Evolutionary conservation across 2,113 vertebrate species (phyloP), one percentile per base, ranked within the genome.

Genomic region (Neolamprologus longior): DNA sequence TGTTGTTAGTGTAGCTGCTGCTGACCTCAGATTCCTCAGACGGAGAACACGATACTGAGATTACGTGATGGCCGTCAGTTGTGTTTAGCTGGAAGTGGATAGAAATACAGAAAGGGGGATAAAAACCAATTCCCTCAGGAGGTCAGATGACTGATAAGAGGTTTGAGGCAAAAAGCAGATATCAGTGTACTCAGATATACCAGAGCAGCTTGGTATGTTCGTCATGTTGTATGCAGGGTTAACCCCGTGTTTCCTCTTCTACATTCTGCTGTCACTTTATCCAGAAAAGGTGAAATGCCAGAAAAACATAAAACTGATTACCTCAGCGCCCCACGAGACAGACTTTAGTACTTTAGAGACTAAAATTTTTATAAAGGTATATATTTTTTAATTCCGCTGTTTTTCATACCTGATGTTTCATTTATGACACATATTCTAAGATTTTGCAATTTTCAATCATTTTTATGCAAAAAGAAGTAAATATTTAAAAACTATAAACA

Each of bases 11-110:
- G 79, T 57, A 13, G 82, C 47, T 63, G 55, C 26, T 61, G 86
- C 85, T 90, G 89, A 92, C 86, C 91, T 90, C 80, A 50, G 90
- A 81, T 53, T 52, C 80, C 57, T 35, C 82, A 73, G 40, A 63
- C 73, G 45, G 31, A 83, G 61, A 90, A 91, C 58, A 80, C 58
- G 66, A 91, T 79, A 78, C 86, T 57, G 73, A 78, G 90, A 87
- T 89, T 9, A 78, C 26, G 45, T 52, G 73, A 73, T 86, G 87
- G 81, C 2, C 6, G 21, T 55, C 45, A 79, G 61, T 24, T 61
- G 71, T 50, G 88, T 71, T 87, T 71, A 78, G 76, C 63, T 68
- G 78, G 19, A 61, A 54, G 54, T 2, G 45, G 37, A 83, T n/a
- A 80, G 54, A 80, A 53, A 66, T 76, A n/a, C 33, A 37, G 53